These are phyloP conservation scores for Forbesichthys papilliferus DNA, from an alignment of 2,113 vertebrate species.

Conservation along the genomic window DNA sequence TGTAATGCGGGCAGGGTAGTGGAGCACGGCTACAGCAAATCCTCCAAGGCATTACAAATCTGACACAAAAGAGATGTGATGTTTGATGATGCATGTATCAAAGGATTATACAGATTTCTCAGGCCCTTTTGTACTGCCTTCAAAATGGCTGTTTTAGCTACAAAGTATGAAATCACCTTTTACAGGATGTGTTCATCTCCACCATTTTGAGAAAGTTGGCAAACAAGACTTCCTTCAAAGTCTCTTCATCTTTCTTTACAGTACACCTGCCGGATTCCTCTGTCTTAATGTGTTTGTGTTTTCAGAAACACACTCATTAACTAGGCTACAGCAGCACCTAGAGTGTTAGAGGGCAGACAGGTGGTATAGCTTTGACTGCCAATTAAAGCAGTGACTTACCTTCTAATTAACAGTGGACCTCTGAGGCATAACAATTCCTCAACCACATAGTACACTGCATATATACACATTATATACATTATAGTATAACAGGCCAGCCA, in stretches of 20 bases:
- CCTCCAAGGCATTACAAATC: conserved; percentile 17
- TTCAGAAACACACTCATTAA: conserved; percentile 35
- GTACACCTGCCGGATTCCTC: background rate
- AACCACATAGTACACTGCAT: background rate
- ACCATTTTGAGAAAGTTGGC: conserved; percentile 28
- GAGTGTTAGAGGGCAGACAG: conserved; percentile 64
- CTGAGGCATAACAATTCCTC: conserved; percentile 59
- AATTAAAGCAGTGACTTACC: conserved; percentile 67
- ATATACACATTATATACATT: too few relatives aligned
- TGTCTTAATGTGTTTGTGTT: background rate
- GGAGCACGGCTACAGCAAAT: too few relatives aligned
- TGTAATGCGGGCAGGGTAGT: conserved; percentile 1
- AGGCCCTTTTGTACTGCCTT: conserved; percentile 1
- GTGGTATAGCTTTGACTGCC: conserved; percentile 65
- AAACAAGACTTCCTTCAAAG: background rate
- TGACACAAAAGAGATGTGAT: conserved; percentile 34
- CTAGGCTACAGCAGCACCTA: conserved; percentile 54
- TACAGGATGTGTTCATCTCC: background rate
- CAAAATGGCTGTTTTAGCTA: conserved; percentile 6
- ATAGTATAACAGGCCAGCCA: conserved; percentile 11
- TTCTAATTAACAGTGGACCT: conserved; percentile 67
- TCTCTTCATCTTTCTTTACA: conserved; percentile 7
- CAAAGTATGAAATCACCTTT: conserved; percentile 34
- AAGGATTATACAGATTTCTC: conserved; percentile 41
- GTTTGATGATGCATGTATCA: conserved; percentile 6